A percentile compares a stretch with the other conserved stretches of the same genome.
These are phyloP conservation scores for Ypsolopha sequella DNA, from an alignment of 2,888 invertebrate species.

Conservation along the genomic window DNA sequence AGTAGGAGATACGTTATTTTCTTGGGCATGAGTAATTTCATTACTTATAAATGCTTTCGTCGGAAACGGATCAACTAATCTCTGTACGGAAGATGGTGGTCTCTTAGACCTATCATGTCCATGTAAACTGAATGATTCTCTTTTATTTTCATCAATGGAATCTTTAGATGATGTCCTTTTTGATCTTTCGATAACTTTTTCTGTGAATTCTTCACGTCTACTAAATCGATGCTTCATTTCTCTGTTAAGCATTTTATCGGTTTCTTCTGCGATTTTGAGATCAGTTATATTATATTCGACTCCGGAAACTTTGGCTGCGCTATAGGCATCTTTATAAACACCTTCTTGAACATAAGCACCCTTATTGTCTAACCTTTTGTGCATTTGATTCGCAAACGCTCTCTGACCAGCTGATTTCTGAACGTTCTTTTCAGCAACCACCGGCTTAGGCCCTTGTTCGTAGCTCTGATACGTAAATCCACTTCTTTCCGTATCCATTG, in stretches of 20 bases:
- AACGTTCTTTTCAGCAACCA: conserved; percentile 47
- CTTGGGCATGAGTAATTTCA: conserved; percentile 36
- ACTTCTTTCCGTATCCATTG: conserved; percentile 40
- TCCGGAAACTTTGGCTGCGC: conserved; percentile 54
- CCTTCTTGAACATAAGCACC: conserved; percentile 63
- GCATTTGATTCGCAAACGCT: conserved; percentile 62
- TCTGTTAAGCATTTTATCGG: conserved; percentile 53
- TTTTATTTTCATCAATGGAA: conserved; percentile 34
- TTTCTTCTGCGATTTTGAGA: conserved; percentile 65
- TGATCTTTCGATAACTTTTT: conserved; percentile 32
- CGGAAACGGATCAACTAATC: conserved; percentile 45
- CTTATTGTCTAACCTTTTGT: conserved; percentile 63
- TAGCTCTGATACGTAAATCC: conserved; percentile 26
- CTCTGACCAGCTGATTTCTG: conserved; percentile 60
- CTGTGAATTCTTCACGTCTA: conserved; percentile 48
- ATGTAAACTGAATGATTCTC: conserved; percentile 43
- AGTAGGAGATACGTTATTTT: conserved; percentile 34
- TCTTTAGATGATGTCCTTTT: conserved; percentile 52
- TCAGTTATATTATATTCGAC: conserved; percentile 62
- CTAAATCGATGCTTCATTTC: conserved; percentile 53
- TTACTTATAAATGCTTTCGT: conserved; percentile 56
- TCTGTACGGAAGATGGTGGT: conserved; percentile 41
- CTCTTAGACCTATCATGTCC: conserved; percentile 43
- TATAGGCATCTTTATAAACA: conserved; percentile 59
- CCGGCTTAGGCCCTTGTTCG: conserved; percentile 43